Conservation (phyloP, 2,888 invertebrate genomes). For the Lithosia quadra region DNA sequence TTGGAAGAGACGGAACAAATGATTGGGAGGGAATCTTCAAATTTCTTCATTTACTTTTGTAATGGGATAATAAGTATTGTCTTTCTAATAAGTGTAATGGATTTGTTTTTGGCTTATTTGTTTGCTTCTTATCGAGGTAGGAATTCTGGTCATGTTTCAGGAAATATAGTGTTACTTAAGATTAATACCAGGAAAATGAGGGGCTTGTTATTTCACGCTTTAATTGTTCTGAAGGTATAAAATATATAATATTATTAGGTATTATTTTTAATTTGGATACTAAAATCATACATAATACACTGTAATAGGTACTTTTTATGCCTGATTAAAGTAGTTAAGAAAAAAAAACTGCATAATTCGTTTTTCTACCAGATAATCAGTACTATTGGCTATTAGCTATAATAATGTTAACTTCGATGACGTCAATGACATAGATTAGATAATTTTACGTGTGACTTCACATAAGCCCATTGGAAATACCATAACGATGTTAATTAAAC, state of each 20-base stretch:
- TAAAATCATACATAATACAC: no score
- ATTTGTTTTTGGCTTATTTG: constrained; percentile 51
- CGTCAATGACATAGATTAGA: background rate
- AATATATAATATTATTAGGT: no score
- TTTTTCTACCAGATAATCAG: no score
- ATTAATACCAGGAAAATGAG: constrained; percentile 5
- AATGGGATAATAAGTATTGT: constrained; percentile 71
- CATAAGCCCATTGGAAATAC: background rate
- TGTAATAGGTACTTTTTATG: no score
- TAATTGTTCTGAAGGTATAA: background rate
- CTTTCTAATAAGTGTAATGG: constrained; percentile 60
- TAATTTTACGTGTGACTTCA: background rate
- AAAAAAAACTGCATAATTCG: no score
- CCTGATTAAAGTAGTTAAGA: no score
- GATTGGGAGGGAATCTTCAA: constrained; percentile 62
- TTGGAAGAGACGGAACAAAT: constrained; percentile 69
- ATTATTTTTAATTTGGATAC: no score
- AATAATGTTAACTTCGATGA: background rate
- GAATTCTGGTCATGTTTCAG: constrained; percentile 27
- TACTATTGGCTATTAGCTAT: no score
- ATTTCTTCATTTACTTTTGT: constrained; percentile 71
- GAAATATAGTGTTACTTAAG: constrained; percentile 10
- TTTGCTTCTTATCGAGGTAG: constrained; percentile 30
- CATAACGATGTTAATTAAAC: background rate
- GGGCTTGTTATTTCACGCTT: background rate